Conservation (phyloP, 2,888 invertebrate species). For the Sialis fuliginosa region DNA sequence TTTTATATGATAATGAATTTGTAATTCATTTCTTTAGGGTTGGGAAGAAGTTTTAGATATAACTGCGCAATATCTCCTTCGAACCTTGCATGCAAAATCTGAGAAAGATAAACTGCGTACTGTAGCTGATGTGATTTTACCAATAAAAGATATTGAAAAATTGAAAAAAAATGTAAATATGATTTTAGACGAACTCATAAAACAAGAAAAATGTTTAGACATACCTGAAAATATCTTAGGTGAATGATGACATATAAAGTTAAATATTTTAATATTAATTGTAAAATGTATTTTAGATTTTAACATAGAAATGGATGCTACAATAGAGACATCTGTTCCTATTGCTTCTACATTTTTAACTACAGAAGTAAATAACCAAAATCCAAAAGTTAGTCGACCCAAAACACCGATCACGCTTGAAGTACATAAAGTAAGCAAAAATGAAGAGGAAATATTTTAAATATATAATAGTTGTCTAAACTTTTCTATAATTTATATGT, state of each 20-base stretch:
- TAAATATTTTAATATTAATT: not conserved
- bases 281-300: not conserved
- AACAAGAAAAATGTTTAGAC: constrained; percentile 7
- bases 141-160: constrained; percentile 21
- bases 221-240: not conserved
- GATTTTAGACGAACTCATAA: constrained; percentile 20
- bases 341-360: constrained; percentile 2
- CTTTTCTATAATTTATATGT: no score
- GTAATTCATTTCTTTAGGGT: constrained; percentile 31
- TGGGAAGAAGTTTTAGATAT: constrained; percentile 66
- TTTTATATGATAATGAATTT: not conserved
- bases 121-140: constrained; percentile 28
- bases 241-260: not conserved
- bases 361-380: not conserved
- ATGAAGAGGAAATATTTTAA: constrained; percentile 3
- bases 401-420: constrained; percentile 2
- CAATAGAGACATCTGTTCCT: not conserved
- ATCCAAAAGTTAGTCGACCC: not conserved
- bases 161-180: constrained; percentile 22
- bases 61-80: constrained; percentile 42
- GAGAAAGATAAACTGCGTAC: constrained; percentile 42
- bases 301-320: not conserved
- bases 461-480: no score
- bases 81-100: constrained; percentile 41
- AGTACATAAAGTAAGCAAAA: constrained; percentile 1